A percentile compares a stretch with the other conserved stretches of the same genome.
phyloP scores from a whole-genome alignment of 2,888 invertebrate genomes.

The Coecobrya sp. region DNA sequence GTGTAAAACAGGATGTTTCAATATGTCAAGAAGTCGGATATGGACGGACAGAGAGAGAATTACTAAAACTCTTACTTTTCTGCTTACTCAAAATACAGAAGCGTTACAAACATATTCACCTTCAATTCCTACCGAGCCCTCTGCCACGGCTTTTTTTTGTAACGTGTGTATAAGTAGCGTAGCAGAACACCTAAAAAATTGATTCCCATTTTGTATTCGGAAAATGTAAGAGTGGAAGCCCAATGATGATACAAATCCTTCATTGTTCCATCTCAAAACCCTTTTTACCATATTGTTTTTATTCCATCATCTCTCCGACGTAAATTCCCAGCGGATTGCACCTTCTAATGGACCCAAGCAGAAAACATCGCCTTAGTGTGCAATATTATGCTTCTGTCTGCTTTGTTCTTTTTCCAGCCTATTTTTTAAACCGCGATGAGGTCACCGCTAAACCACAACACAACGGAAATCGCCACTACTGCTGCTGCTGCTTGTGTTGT shows the following conservation, averaged over 20 bases:
- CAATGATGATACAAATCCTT: slow-evolving; percentile 38
- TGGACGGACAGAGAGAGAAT: slow-evolving; percentile 34
- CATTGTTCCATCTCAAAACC: slow-evolving; percentile 55
- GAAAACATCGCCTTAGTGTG: neutral
- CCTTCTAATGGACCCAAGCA: slow-evolving; percentile 72
- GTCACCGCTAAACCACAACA: slow-evolving; percentile 46
- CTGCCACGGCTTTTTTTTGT: neutral
- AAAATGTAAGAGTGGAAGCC: neutral
- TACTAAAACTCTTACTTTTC: neutral
- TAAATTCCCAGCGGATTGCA: slow-evolving; percentile 63
- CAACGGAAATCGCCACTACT: slow-evolving; percentile 61
- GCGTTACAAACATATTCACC: slow-evolving; percentile 7
- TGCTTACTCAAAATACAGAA: neutral
- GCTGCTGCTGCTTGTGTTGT: neutral
- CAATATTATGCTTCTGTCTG: neutral
- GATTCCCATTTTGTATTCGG: slow-evolving; percentile 19
- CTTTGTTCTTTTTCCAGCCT: slow-evolving; percentile 31
- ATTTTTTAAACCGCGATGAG: slow-evolving; percentile 52
- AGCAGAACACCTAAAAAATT: slow-evolving; percentile 21
- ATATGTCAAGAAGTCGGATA: slow-evolving; percentile 59
- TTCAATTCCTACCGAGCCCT: neutral
- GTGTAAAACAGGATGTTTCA: slow-evolving; percentile 65
- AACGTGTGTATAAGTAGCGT: neutral
- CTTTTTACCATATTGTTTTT: slow-evolving; percentile 68
- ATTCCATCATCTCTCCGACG: slow-evolving; percentile 69